Evolutionary conservation across 35 echinoderm and acorn worm genomes (phyloP), one percentile per base, ranked within the genome.

Genomic region (Apostichopus californicus): DNA sequence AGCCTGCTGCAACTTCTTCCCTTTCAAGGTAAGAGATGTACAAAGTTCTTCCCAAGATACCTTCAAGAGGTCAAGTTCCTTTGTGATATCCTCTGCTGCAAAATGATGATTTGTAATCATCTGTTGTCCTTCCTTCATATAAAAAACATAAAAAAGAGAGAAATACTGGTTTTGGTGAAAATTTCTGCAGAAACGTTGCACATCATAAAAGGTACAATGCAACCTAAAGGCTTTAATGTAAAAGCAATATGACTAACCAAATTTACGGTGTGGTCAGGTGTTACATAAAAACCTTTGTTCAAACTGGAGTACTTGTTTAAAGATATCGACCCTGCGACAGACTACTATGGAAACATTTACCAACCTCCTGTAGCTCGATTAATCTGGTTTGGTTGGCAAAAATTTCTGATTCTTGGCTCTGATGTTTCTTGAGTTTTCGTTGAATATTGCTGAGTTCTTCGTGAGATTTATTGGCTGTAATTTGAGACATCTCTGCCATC

Each of bases 391-490:
- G 86, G 79, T 94, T 97, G 34, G 95, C 91, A 72, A 89, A 86
- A 5, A 97, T 66, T 83, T 98, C 96, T 6, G 94, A 85, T 80
- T 98, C 92, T 87, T 95, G 94, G 8, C 92, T 92, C 66, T 95
- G 94, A 63, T 98, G 96, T 63, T 98, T 98, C 87, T 95, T 92
- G 20, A 98, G 18, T 60, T 98, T 98, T 46, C 93, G 86, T 59
- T 95, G 92, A 5, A 98, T 86, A 75, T 98, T 98, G 58, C 60
- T 95, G 25, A 90, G 92, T 60, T 98, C 96, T 46, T 81, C 34
- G 79, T 95, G 92, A 7, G 94, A 94, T 61, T 98, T 90, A 83
- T 98, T 94, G 3, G 56, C 78, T 18, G 92, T 92, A 5, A 98
- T 68, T 61, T 95, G 96, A 20, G 93, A 88, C 90, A 95, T 98